Conservation (phyloP, 2,888 invertebrate species). For the Torymus texanus region DNA sequence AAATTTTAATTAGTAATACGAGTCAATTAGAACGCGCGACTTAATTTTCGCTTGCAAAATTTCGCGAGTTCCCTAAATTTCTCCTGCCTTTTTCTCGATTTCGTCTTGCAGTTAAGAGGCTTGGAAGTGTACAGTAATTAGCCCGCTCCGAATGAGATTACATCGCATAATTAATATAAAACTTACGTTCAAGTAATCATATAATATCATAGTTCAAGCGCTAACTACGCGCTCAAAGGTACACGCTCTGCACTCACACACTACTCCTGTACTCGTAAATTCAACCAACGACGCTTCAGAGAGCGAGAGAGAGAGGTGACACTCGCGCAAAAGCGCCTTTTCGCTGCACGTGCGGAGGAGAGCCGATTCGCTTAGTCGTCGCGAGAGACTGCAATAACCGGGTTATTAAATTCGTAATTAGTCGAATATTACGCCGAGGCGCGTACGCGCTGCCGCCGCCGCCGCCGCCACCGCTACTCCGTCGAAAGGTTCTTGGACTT, state of each 20-base stretch:
- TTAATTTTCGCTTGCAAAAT: conserved; percentile 50
- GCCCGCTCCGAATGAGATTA: too few species aligned
- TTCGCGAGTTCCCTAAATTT: conserved; percentile 50
- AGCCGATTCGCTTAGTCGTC: conserved; percentile 65
- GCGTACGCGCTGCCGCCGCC: conserved; percentile 52
- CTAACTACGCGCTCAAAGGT: too few species aligned
- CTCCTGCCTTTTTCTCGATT: conserved; percentile 49
- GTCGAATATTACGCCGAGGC: conserved; percentile 69
- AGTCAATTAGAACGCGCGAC: conserved; percentile 70
- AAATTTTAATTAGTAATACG: conserved; percentile 73
- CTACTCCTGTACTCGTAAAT: too few species aligned
- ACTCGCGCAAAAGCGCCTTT: too few species aligned
- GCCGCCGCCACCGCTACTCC: conserved; percentile 11
- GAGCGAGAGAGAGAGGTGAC: conserved; percentile 8
- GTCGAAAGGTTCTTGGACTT: conserved; percentile 38
- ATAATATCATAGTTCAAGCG: too few species aligned
- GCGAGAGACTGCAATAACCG: conserved; percentile 66
- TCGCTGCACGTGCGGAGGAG: conserved; percentile 6
- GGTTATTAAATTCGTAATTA: conserved; percentile 74
- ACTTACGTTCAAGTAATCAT: not conserved
- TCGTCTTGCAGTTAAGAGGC: not conserved
- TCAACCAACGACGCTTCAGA: not conserved
- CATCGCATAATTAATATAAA: not conserved
- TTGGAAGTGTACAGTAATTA: too few species aligned
- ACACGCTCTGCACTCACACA: too few species aligned